Percentiles rank a stretch among this genome's conserved stretches.
Conservation (phyloP, 2,797 vertebrate genomes). For the Gymnoscopelus microlampas region DNA sequence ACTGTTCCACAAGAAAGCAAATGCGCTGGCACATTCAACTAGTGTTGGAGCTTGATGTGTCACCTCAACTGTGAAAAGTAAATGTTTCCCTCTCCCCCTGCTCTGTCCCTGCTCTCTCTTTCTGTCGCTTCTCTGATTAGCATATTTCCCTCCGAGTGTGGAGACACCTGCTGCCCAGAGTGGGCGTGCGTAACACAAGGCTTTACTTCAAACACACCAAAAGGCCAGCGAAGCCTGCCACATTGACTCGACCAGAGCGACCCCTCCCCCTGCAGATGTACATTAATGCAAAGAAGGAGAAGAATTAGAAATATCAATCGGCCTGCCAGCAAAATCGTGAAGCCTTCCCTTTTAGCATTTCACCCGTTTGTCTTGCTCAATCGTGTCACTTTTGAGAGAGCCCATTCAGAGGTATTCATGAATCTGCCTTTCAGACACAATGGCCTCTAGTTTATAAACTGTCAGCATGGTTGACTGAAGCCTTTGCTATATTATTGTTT, state of each 20-base stretch:
- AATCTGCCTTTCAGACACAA: conserved; percentile 91
- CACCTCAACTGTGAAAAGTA: conserved; percentile 13
- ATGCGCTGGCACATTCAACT: conserved; percentile 7
- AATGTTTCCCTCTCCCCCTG: conserved; percentile 38
- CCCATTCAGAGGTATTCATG: conserved; percentile 97
- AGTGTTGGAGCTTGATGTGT: not conserved
- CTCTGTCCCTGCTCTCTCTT: conserved; percentile 22
- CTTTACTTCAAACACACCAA: conserved; percentile 73
- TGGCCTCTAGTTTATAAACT: conserved; percentile 92
- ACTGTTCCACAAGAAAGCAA: not conserved
- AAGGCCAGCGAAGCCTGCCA: conserved; percentile 44
- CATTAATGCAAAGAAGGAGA: conserved; percentile 85
- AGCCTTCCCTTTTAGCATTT: conserved; percentile 86
- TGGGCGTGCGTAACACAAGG: conserved; percentile 72
- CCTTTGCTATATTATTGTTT: conserved; percentile 89
- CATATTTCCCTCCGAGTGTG: conserved; percentile 54
- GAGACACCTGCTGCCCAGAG: conserved; percentile 72
- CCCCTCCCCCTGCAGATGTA: conserved; percentile 88
- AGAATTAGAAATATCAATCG: conserved; percentile 80
- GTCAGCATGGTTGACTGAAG: conserved; percentile 89
- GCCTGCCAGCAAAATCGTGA: conserved; percentile 69
- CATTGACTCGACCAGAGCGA: conserved; percentile 64
- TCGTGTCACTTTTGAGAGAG: conserved; percentile 94
- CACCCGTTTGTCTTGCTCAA: conserved; percentile 92
- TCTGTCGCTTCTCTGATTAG: conserved; percentile 31